Evolutionary conservation across 2,113 vertebrate genomes (phyloP), one percentile per base, ranked within the genome.

Genomic region (Hiodon tergisus): DNA sequence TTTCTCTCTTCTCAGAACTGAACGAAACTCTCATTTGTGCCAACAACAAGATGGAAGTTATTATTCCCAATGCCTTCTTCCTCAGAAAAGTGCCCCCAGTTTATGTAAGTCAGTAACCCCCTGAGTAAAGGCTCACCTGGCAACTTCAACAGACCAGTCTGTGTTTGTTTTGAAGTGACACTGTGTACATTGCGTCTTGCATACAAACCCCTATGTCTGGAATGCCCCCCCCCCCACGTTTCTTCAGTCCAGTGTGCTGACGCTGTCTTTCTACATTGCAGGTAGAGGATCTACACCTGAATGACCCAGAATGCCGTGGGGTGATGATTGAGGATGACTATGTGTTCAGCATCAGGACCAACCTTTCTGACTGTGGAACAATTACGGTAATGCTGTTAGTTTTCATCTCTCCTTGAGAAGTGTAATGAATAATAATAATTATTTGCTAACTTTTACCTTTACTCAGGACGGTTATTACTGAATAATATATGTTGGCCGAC

Each of bases 281-380:
- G 89, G 86, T 86, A 72, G 90, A 86, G 86, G 86, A 93, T 89
- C 85, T 93, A 79, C 84, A 94, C 79, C 75, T 90, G 59, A 92
- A 90, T 47, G 77, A 90, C 17, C 82, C 87, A 0, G 81, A 87
- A 50, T 90, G 85, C 53, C 84, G 82, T 0, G 88, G 90, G 11
- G 78, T 73, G 17, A 83, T 89, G 85, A 87, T 83, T 0, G 85
- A 75, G 67, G 84, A 86, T 4, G 68, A 85, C 75, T 92, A 89
- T 0, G 72, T 90, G 52, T 92, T 92, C 84, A 91, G 79, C 79
- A 90, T 92, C 54, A 92, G 85, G 83, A 90, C 71, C 0, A 87
- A 91, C 77, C 85, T 93, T 69, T 88, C 88, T 2, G 86, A 89
- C 77, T 87, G 87, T 5, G 79, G 88, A 65, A 93, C 87, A 0